Conservation (phyloP, 2,113 vertebrate genomes). For the Solenodon paradoxus region DNA sequence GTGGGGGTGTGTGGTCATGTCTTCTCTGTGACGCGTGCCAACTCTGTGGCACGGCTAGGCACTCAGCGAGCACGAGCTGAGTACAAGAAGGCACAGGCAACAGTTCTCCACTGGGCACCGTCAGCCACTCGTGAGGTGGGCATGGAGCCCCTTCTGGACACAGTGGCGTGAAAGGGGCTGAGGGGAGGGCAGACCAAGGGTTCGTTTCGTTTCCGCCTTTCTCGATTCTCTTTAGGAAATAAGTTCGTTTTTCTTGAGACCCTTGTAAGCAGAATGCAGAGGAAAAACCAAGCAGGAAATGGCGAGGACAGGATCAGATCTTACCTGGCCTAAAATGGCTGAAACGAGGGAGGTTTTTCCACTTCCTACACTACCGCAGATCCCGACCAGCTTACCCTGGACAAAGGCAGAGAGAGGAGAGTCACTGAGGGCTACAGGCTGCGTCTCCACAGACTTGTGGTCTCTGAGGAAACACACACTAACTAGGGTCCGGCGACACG, state of each 20-base stretch:
- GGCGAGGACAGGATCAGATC: background rate
- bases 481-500: background rate
- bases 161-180: background rate
- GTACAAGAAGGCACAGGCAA: background rate
- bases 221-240: background rate
- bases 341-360: conserved; percentile 95
- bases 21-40: background rate
- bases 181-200: background rate
- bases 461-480: background rate
- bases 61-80: background rate
- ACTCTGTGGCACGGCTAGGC: background rate
- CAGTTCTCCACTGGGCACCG: background rate
- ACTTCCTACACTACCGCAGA: conserved; percentile 95
- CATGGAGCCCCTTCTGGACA: background rate
- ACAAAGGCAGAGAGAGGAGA: conserved; percentile 28
- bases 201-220: background rate
- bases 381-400: conserved; percentile 92
- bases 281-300: conserved; percentile 26
- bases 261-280: background rate
- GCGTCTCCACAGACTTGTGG: background rate
- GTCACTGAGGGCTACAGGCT: background rate
- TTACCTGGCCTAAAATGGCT: conserved; percentile 94
- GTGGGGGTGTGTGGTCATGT: background rate
- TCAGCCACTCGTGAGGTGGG: background rate
- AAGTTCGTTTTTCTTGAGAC: background rate